Evolutionary conservation across 1,140 invertebrate genomes (phyloP), one percentile per base, ranked within the genome.

Genomic region (Drosophila guanche): DNA sequence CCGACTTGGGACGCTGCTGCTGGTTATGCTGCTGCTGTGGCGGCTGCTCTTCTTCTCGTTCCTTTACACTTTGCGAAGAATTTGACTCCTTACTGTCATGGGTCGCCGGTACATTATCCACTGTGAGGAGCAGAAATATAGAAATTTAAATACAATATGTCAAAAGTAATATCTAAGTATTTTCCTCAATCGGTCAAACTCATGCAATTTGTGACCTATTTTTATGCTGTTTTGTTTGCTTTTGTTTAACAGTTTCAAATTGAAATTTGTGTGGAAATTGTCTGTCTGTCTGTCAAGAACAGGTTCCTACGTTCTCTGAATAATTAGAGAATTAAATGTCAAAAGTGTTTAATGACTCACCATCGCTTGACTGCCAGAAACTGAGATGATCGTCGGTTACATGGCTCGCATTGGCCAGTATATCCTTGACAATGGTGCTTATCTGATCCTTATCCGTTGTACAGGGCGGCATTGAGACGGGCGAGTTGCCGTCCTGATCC

Each of bases 381-480:
- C 66, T 83, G 3, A 88, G 69, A 45, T 78, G 69, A 6, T 86
- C 83, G 0, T 89, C 84, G 4, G 79, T 41, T 37, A 10, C 33
- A 61, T 76, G 70, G 48, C 70, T 79, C 2, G 83, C 72, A 22
- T 83, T 54, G 5, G 83, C 83, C 16, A 88, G 45, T 42, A 88
- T 79, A 6, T 83, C 78, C 67, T 88, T 88, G 7, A 88, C 83
- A 69, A 88, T 83, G 5, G 83, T 79, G 40, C 84, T 88, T 33
- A 88, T 79, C 45, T 88, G 79, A 43, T 88, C 75, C 51, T 88
- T 81, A 22, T 83, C 79, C 1, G 75, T 78, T 6, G 48, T 42
- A 1, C 16, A 33, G 10, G 70, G 8, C 23, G 57, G 6, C 1
- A 22, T 3, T 43, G 48, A 29, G 22, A 22, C 3, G 37, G 25